Percentiles rank a stretch among this genome's conserved stretches.
Evolutionary conservation across 2,113 vertebrate species (phyloP).

Genomic region (Uropsilus gracilis): DNA sequence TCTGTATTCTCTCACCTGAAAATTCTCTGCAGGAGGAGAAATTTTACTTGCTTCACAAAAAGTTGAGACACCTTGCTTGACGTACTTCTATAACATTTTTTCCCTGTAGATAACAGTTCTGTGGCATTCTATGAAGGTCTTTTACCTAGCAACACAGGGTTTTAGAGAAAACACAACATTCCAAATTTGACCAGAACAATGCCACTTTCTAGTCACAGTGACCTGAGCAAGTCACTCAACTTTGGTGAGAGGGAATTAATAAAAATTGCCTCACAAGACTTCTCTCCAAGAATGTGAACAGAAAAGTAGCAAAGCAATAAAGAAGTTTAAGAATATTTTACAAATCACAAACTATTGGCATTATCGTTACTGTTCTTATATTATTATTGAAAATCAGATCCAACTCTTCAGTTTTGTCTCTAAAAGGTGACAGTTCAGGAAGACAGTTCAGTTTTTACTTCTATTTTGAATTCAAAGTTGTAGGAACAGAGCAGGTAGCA

Average conservation of each 20-base stretch:
- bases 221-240: background rate
- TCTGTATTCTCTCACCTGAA: background rate
- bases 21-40: background rate
- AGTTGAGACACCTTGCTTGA: background rate
- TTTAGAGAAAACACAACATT: background rate
- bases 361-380: background rate
- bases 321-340: background rate
- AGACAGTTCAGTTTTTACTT: background rate
- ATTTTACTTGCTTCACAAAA: background rate
- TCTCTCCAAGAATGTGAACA: background rate
- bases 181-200: background rate
- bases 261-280: background rate
- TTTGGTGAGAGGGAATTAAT: background rate
- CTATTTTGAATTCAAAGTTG: background rate
- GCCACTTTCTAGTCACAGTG: background rate
- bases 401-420: background rate
- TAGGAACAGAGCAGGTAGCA: background rate
- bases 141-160: background rate
- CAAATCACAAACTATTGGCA: background rate
- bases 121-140: background rate
- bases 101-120: background rate
- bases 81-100: background rate
- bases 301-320: background rate
- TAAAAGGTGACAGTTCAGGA: background rate
- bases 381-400: background rate